These are phyloP conservation scores for Mesorhabditis spiculigera DNA, from an alignment of 2,888 invertebrate species.

Conservation along the genomic window DNA sequence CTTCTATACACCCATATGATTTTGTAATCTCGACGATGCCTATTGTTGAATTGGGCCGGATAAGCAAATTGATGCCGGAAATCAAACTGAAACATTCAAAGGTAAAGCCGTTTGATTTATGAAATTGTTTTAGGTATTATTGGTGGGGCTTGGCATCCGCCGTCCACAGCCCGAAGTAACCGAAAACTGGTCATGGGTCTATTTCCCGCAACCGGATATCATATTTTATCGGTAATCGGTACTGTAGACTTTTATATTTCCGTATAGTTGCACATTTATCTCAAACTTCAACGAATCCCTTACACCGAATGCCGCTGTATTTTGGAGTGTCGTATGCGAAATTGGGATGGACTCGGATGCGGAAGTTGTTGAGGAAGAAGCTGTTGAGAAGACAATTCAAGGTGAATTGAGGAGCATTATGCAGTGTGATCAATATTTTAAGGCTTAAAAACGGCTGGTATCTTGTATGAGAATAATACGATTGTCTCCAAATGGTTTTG, in stretches of 20 bases:
- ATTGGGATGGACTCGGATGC: slow-evolving; percentile 28
- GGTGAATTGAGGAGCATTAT: slow-evolving; percentile 19
- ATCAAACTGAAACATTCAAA: slow-evolving; percentile 32
- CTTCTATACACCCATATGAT: slow-evolving; percentile 19
- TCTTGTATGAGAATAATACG: slow-evolving; percentile 19
- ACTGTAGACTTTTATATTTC: neutral
- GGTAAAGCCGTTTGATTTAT: slow-evolving; percentile 9
- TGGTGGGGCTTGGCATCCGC: slow-evolving; percentile 39
- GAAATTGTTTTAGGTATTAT: slow-evolving; percentile 19
- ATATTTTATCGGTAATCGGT: slow-evolving; percentile 27
- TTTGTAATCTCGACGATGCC: slow-evolving; percentile 43
- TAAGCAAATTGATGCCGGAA: slow-evolving; percentile 20
- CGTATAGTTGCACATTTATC: slow-evolving; percentile 40
- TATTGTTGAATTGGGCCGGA: slow-evolving; percentile 29
- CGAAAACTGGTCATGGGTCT: slow-evolving; percentile 34
- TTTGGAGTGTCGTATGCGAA: slow-evolving; percentile 48
- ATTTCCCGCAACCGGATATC: slow-evolving; percentile 34
- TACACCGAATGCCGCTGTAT: slow-evolving; percentile 33
- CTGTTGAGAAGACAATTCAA: slow-evolving; percentile 23
- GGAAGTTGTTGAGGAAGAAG: slow-evolving; percentile 19
- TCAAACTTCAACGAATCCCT: slow-evolving; percentile 43
- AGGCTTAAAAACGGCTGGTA: slow-evolving; percentile 28
- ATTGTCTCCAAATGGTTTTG: slow-evolving; percentile 30
- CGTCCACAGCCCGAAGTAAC: slow-evolving; percentile 34
- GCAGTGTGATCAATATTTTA: slow-evolving; percentile 9